Evolutionary conservation across 2,797 vertebrate species (phyloP).

Genomic region (Enteromius afrohamiltoni): DNA sequence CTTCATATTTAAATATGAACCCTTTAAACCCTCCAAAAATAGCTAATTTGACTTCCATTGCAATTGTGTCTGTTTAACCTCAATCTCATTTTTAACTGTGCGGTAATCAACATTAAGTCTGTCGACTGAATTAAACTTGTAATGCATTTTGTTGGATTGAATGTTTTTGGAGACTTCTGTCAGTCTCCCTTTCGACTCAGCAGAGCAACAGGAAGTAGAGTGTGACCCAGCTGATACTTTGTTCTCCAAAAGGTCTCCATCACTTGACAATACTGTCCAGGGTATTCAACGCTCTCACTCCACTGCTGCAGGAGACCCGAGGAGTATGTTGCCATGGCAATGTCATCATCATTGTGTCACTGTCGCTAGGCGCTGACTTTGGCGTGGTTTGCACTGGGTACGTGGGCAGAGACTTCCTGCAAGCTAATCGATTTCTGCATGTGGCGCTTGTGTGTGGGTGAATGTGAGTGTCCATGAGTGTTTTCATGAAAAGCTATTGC

Average conservation of each 20-base stretch:
- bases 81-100: background rate
- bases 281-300: slow-evolving; percentile 41
- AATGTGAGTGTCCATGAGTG: slow-evolving; percentile 22
- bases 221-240: slow-evolving; percentile 35
- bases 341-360: slow-evolving; percentile 55
- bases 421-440: slow-evolving; percentile 50
- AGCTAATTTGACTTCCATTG: background rate
- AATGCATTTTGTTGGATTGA: background rate
- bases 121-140: background rate
- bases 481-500: slow-evolving; percentile 44
- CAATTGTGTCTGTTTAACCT: background rate
- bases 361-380: slow-evolving; percentile 53
- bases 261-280: slow-evolving; percentile 19
- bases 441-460: slow-evolving; percentile 31
- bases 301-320: slow-evolving; percentile 36
- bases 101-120: background rate
- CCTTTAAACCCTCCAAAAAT: background rate
- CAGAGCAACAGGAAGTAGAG: slow-evolving; percentile 1
- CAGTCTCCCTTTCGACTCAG: background rate
- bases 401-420: slow-evolving; percentile 51
- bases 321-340: slow-evolving; percentile 55
- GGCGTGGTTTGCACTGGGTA: slow-evolving; percentile 19
- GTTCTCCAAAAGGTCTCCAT: slow-evolving; percentile 27
- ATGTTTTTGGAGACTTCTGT: background rate
- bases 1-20: background rate